Evolutionary conservation across 1,140 invertebrate genomes (phyloP), one percentile per base, ranked within the genome.

Genomic region (Cherax destructor): DNA sequence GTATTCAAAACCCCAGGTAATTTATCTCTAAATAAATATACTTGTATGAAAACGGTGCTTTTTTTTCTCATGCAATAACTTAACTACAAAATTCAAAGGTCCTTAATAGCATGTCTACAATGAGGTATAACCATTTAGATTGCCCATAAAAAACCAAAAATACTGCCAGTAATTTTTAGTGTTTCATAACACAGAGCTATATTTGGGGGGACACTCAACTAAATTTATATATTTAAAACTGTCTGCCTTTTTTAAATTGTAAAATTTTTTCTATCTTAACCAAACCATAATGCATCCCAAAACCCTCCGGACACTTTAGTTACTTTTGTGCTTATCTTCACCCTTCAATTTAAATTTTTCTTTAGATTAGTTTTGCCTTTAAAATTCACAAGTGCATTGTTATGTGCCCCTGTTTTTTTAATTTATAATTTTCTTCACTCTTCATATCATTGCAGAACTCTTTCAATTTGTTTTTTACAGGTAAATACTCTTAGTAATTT

Each of bases 61-160:
- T 86, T 50, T 86, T 86, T 86, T 86, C 69, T 76, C 84, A 86
- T 86, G 84, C 84, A 86, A 86, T 86, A 86, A 86, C 83, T n/a
- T 85, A 49, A 85, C 83, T 85, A 69, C 83, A 86, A 86, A 86
- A 86, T 76, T 86, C 47, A 16, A 65, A 76, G 69, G 76, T 47
- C 50, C 69, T 86, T 86, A 41, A 83, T n/a, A n/a, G n/a, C 41
- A 56, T 52, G 24, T 52, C 50, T 76, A 24, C 50, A 24, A 77
- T 49, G 74, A 50, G 69, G 72, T 86, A 52, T 77, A 72, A 24
- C 77, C 65, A 30, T 72, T 86, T 86, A 24, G 61, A 56, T 72
- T 86, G 24, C 65, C 74, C 41, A n/a, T 77, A 86, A 52, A 49
- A 86, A 77, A 24, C 47, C n/a, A 41, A 24, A 47, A 56, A 77